phyloP scores from a whole-genome alignment of 2,797 vertebrate genomes.

The Sebastes minor region DNA sequence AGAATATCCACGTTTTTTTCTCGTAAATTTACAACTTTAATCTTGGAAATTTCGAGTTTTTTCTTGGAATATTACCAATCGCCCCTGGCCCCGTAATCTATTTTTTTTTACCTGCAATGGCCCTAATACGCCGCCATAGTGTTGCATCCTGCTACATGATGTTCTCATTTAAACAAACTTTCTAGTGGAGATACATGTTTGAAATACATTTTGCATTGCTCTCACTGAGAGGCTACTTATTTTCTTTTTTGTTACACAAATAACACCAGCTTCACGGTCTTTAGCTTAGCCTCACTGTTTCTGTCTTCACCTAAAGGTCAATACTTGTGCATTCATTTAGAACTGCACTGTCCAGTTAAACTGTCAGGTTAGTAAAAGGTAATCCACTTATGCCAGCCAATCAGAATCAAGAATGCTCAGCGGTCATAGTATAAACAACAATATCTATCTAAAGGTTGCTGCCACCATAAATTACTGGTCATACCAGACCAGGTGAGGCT shows the following conservation, averaged over 20 bases:
- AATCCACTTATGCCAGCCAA: not conserved
- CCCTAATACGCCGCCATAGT: too few relatives aligned
- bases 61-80: too few relatives aligned
- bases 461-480: not conserved
- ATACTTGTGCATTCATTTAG: not conserved
- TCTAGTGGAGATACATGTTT: not conserved
- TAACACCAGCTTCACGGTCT: not conserved
- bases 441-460: not conserved
- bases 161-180: not conserved
- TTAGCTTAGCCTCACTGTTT: not conserved
- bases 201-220: not conserved
- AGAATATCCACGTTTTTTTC: too few relatives aligned
- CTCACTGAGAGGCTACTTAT: not conserved
- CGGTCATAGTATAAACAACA: not conserved
- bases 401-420: not conserved
- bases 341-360: not conserved
- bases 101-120: too few relatives aligned
- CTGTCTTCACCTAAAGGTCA: not conserved
- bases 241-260: not conserved
- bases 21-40: fast-evolving
- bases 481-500: not conserved
- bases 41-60: fast-evolving
- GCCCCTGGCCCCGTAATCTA: fast-evolving
- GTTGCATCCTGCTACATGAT: not conserved
- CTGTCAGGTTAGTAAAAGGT: not conserved